Base-by-base conservation (phyloP, 2,113 vertebrate genomes). In the Boleophthalmus pectinirostris region DNA sequence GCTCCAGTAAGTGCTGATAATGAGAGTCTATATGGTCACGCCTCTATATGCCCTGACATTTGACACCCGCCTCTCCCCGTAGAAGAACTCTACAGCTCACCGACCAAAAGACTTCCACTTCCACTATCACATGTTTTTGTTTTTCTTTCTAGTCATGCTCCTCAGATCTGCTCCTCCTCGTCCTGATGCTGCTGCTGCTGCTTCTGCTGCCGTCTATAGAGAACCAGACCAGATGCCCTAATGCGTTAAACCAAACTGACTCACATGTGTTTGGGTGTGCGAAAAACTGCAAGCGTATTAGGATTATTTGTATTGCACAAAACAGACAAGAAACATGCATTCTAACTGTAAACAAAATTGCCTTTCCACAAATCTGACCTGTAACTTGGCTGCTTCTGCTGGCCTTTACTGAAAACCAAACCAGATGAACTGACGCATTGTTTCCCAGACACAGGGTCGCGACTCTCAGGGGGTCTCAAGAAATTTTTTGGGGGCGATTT, bases 191-290 rank as follows among this genome's bases (percentile, higher is more conserved):
- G 14, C 58, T 67, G 75, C 76, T 65, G 13, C 78, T 46, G 75
- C 74, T 47, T 73, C 71, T 10, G 9, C 38, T 10, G 38, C 38
- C 10, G 38, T 83, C 85, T 81, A 79, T 74, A 23, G 82, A 86
- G 87, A 89, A 87, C 66, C 46, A 81, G 84, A 75, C 88, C 87
- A 88, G 89, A 91, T 87, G 89, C 81, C 84, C 84, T 76, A 74
- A 67, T 73, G 83, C 81, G 87, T 91, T 89, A 80, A 78, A 85
- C 77, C 76, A 82, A 84, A 86, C 87, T 86, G 78, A 90, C 87
- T 82, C 86, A 81, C 82, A 84, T 82, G 82, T 85, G 69, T 77
- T 68, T 87, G 35, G 35, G 0, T 38, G 9, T 7, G 9, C 5
- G 9, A 38, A 38, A 38, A 38, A 38, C 35, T 35, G 10, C 38